Evolutionary conservation across 2,113 vertebrate genomes (phyloP).

Genomic region (Calyptommatus sinebrachiatus): DNA sequence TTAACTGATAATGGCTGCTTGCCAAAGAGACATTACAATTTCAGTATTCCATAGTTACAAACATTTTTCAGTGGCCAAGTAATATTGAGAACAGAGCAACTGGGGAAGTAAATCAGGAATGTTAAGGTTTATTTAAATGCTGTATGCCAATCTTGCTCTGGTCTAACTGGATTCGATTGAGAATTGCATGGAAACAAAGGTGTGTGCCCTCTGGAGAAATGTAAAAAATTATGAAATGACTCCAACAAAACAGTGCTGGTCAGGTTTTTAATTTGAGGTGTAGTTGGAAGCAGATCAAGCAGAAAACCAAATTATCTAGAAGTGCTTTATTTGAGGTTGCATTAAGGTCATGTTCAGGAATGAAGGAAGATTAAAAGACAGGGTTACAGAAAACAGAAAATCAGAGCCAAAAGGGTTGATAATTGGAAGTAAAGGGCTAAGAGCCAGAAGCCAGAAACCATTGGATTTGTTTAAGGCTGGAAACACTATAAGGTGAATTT

Average conservation of each 20-base stretch:
- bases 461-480: not conserved
- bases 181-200: accelerated
- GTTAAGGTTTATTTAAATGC: not conserved
- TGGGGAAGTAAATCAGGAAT: not conserved
- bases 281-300: not conserved
- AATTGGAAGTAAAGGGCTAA: not conserved
- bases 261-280: not conserved
- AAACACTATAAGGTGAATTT: not conserved
- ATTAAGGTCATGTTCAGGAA: not conserved
- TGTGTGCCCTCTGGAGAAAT: not conserved
- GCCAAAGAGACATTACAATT: not conserved
- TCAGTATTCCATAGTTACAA: not conserved
- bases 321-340: not conserved
- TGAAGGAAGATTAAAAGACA: not conserved
- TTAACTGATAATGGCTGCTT: not conserved
- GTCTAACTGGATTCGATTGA: not conserved
- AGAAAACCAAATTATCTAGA: not conserved
- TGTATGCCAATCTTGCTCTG: not conserved
- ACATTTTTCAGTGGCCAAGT: not conserved
- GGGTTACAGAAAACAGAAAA: not conserved
- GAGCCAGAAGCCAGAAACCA: not conserved
- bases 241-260: not conserved
- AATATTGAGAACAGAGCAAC: not conserved
- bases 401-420: not conserved
- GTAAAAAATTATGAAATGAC: not conserved